These are phyloP conservation scores for Choreutis nemorana DNA, from an alignment of 2,888 invertebrate species.

Conservation along the genomic window DNA sequence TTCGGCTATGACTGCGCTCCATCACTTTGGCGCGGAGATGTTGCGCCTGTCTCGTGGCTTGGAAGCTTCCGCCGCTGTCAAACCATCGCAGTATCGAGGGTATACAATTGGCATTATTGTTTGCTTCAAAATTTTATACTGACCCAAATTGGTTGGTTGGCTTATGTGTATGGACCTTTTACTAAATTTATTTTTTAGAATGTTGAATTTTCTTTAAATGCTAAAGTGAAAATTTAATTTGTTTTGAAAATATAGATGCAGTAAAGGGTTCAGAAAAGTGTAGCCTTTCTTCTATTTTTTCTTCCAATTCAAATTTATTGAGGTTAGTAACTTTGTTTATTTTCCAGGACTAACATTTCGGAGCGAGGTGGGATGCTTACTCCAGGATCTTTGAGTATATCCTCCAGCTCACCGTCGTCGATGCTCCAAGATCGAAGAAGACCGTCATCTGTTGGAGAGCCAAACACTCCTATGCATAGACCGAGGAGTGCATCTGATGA, in stretches of 20 bases:
- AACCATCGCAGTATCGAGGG: conserved; percentile 57
- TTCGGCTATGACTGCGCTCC: conserved; percentile 84
- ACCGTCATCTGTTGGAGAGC: conserved; percentile 42
- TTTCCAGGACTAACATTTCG: conserved; percentile 43
- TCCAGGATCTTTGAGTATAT: conserved; percentile 51
- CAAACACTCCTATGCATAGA: conserved; percentile 37
- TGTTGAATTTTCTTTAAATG: no score
- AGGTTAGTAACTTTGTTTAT: conserved; percentile 8
- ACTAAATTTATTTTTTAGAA: no score
- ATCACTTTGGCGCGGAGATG: conserved; percentile 89
- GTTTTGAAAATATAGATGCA: no score
- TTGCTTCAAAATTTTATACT: conserved; percentile 24
- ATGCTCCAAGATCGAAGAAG: conserved; percentile 50
- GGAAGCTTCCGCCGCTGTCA: conserved; percentile 71
- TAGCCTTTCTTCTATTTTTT: no score
- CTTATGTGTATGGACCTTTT: no score
- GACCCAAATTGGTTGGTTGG: no score
- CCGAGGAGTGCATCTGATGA: conserved; percentile 54
- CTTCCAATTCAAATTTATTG: no score
- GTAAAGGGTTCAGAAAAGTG: no score
- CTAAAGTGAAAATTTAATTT: no score
- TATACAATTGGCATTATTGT: conserved; percentile 49
- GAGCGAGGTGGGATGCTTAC: conserved; percentile 54
- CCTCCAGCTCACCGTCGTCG: conserved; percentile 56
- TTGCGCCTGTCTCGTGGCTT: conserved; percentile 81